Conservation (phyloP, 2,113 vertebrate genomes). For the Melanocharis versteri region DNA sequence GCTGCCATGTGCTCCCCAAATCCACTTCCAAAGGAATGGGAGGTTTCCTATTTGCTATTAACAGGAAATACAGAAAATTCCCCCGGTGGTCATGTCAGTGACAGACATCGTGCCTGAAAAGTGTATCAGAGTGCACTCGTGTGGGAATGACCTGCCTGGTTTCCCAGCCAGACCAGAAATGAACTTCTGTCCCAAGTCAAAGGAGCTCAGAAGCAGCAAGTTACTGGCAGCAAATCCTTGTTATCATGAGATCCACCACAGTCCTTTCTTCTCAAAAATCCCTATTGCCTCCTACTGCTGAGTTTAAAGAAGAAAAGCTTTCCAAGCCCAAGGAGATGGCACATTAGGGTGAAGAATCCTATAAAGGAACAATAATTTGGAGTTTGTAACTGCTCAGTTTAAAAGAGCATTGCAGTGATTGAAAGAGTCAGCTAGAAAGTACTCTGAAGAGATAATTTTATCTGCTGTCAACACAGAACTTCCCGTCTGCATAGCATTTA, state of each 20-base stretch:
- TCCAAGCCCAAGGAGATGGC: not conserved
- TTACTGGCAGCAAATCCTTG: not conserved
- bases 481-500: not conserved
- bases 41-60: not conserved
- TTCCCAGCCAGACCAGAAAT: not conserved
- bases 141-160: not conserved
- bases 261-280: not conserved
- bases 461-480: slow-evolving; percentile 8
- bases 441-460: not conserved
- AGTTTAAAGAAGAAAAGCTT: not conserved
- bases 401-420: not conserved
- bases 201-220: not conserved
- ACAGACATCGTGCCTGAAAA: not conserved
- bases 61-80: not conserved
- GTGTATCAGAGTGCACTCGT: fast-evolving
- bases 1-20: not conserved
- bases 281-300: not conserved
- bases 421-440: not conserved
- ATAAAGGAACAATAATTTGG: not conserved
- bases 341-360: not conserved
- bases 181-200: not conserved
- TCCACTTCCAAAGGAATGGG: not conserved
- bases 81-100: fast-evolving
- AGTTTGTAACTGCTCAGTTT: not conserved
- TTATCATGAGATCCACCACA: not conserved